phyloP scores from a whole-genome alignment of 2,888 invertebrate species.

The Lasius fuliginosus region DNA sequence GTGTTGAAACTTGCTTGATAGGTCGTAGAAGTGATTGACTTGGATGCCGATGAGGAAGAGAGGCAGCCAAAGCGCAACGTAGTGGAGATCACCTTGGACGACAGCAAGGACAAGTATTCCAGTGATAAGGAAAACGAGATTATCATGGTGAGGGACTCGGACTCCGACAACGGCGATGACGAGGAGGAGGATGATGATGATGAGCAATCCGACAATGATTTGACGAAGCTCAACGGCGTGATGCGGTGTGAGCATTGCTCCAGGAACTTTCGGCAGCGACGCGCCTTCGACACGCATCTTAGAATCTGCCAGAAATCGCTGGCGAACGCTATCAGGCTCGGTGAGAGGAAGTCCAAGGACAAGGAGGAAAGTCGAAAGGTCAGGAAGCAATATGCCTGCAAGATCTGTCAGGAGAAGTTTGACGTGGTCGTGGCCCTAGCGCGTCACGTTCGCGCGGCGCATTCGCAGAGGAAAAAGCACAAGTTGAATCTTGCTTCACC shows the following conservation, averaged over 20 bases:
- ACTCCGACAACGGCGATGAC: conserved; percentile 52
- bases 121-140: conserved; percentile 85
- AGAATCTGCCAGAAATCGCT: conserved; percentile 81
- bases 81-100: conserved; percentile 82
- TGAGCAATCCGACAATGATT: conserved; percentile 57
- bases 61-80: conserved; percentile 68
- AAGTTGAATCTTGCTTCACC: conserved; percentile 58
- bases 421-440: conserved; percentile 83
- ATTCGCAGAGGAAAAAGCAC: conserved; percentile 78
- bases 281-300: conserved; percentile 80
- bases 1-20: conserved; percentile 1
- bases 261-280: conserved; percentile 80
- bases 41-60: conserved; percentile 82
- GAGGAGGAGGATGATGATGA: conserved; percentile 60
- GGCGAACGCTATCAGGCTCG: conserved; percentile 64
- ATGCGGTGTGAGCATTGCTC: conserved; percentile 81
- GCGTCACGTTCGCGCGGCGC: conserved; percentile 82
- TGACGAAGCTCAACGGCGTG: conserved; percentile 57
- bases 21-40: conserved; percentile 83
- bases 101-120: conserved; percentile 83
- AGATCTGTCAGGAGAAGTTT: conserved; percentile 82
- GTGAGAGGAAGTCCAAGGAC: conserved; percentile 60
- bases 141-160: conserved; percentile 84
- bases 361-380: conserved; percentile 58
- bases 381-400: conserved; percentile 81